These are phyloP conservation scores for Typhlomys cinereus DNA, from an alignment of 2,113 vertebrate species.

Conservation along the genomic window DNA sequence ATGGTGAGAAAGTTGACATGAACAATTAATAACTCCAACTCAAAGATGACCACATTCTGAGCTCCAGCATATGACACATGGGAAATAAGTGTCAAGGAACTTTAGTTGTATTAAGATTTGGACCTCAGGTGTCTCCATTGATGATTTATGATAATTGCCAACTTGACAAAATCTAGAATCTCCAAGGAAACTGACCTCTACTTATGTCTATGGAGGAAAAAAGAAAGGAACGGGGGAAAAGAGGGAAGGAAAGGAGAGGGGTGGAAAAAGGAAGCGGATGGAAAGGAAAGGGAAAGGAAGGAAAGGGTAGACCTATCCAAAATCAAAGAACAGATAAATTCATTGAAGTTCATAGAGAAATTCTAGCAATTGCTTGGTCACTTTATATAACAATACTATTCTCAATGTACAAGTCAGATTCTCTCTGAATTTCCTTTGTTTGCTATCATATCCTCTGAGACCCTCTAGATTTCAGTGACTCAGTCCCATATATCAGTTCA, in stretches of 20 bases:
- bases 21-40: neutral
- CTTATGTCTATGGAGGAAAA: too few relatives aligned
- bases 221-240: neutral
- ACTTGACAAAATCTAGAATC: too few relatives aligned
- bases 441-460: neutral
- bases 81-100: neutral
- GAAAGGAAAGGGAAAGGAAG: neutral
- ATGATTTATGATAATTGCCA: too few relatives aligned
- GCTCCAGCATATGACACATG: neutral
- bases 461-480: neutral
- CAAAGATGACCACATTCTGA: neutral
- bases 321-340: neutral
- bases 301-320: neutral
- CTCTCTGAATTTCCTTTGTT: neutral
- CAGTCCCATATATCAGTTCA: neutral
- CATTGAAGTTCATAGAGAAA: neutral
- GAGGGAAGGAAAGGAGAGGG: too few relatives aligned
- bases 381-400: neutral
- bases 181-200: too few relatives aligned
- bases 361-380: neutral
- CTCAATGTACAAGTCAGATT: neutral
- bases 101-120: neutral
- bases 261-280: fast-evolving
- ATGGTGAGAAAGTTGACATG: neutral
- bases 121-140: neutral